A percentile compares a stretch with the other conserved stretches of the same genome.
These are phyloP conservation scores for Pachyseris speciosa DNA, from an alignment of 64 coral and sea anemone species.

Conservation along the genomic window DNA sequence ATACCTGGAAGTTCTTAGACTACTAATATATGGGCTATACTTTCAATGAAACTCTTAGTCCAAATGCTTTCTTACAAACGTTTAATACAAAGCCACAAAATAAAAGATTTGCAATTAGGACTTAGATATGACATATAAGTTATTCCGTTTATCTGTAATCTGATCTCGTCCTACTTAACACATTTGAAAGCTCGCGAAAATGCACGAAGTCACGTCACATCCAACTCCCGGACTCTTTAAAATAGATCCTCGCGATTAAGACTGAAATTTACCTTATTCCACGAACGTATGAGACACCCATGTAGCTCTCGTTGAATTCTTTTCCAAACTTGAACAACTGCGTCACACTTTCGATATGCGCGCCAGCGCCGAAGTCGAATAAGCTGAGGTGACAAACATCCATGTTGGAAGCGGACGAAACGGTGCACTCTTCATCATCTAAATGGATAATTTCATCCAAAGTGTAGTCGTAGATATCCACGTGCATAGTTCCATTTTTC, in stretches of 20 bases:
- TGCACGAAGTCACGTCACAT: no score
- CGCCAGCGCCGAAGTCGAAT: slow-evolving; percentile 72
- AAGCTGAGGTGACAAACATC: neutral
- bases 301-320: slow-evolving; percentile 74
- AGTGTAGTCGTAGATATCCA: slow-evolving; percentile 73
- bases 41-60: no score
- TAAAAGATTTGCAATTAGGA: no score
- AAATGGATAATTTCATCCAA: slow-evolving; percentile 59
- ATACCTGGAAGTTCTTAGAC: no score
- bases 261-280: slow-evolving; percentile 77
- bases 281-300: slow-evolving; percentile 49
- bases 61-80: no score
- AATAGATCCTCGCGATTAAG: neutral
- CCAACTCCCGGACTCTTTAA: no score
- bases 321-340: slow-evolving; percentile 81
- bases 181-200: no score
- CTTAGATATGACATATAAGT: no score
- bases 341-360: slow-evolving; percentile 69
- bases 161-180: no score
- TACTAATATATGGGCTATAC: no score
- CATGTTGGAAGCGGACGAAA: neutral
- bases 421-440: slow-evolving; percentile 33
- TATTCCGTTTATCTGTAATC: no score
- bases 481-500: slow-evolving; percentile 10
- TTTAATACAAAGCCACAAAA: no score